Evolutionary conservation across 2,113 vertebrate genomes (phyloP).

Genomic region (Hippocampus mohnikei): DNA sequence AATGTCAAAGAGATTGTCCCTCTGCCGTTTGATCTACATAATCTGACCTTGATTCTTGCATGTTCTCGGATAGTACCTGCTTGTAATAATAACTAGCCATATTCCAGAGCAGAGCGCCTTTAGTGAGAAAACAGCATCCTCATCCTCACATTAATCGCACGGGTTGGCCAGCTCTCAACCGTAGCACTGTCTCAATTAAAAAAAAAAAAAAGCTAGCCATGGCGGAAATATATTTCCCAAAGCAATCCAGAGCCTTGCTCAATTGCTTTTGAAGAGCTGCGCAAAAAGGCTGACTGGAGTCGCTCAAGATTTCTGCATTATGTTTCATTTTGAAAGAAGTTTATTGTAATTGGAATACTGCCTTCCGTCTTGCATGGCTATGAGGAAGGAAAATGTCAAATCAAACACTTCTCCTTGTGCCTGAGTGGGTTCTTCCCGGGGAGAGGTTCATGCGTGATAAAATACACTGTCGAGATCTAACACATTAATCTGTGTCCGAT

Average conservation of each 20-base stretch:
- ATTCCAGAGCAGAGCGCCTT: background rate
- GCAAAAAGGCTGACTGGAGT: slow-evolving; percentile 24
- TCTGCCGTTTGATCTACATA: slow-evolving; percentile 3
- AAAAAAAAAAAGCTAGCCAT: slow-evolving; percentile 2
- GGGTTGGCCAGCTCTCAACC: background rate
- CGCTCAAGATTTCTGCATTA: slow-evolving; percentile 13
- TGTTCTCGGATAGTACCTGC: slow-evolving; percentile 9
- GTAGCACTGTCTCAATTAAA: background rate
- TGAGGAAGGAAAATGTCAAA: background rate
- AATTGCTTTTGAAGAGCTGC: slow-evolving; percentile 17
- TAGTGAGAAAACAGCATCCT: background rate
- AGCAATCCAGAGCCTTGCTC: background rate
- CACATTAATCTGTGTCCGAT: background rate
- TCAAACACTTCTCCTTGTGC: background rate
- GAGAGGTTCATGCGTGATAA: background rate
- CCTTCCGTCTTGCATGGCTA: background rate
- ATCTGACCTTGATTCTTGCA: slow-evolving; percentile 18
- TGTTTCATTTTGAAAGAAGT: slow-evolving; percentile 7
- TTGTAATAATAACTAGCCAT: background rate
- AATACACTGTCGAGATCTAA: background rate
- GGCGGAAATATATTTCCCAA: slow-evolving; percentile 19
- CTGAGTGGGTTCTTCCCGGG: background rate
- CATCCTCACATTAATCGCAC: background rate
- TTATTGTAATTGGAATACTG: slow-evolving; percentile 4
- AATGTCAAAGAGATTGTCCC: background rate